Base-by-base conservation (phyloP, 2,888 invertebrate genomes). In the Sussaba pulchella region DNA sequence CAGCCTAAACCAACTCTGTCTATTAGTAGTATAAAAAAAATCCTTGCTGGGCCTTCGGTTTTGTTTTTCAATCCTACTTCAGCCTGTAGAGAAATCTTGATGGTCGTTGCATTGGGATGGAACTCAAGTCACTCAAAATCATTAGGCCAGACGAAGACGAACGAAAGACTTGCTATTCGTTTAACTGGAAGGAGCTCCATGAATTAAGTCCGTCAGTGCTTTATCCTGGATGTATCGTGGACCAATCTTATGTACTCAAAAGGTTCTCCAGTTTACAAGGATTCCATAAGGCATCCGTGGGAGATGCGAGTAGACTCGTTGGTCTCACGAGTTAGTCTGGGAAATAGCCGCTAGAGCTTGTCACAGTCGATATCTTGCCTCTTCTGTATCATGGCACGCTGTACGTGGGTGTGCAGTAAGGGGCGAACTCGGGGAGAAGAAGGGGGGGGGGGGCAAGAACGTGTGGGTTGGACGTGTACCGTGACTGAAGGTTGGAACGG, bases 281-380 rank as follows among this genome's bases (percentile, higher is more conserved):
- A 26, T 19, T 45, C 41, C 63, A 17, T 9, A 59, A 47, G 26
- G 36, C 57, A 47, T 74, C 12, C 12, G 24, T 10, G 19, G n/a
- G 10, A 36, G 59, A 73, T 24, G 39, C 73, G 39, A 72, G 43
- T 1, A 67, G 52, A 57, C 39, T 24, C 39, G 31, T 57, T 70
- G 64, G 54, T 64, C 41, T 52, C 63, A 31, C 52, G 19, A 64
- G 57, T 63, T 41, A 70, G 87, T 84, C 63, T 54, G 26, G 61
- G 14, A 64, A 54, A 63, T 41, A 70, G 87, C 84, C 84, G 82
- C 57, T 19, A 59, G 76, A 85, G 85, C 87, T 87, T 89, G 89
- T 89, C 87, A 88, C 87, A 89, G 91, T 90, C 91, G 91, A 91
- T 91, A 91, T 90, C 90, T 91, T 87, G 88, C 86, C 87, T 85